A percentile compares a stretch with the other conserved stretches of the same genome.
phyloP scores from a whole-genome alignment of 2,888 invertebrate genomes.

The Torymus aiolomorphi region DNA sequence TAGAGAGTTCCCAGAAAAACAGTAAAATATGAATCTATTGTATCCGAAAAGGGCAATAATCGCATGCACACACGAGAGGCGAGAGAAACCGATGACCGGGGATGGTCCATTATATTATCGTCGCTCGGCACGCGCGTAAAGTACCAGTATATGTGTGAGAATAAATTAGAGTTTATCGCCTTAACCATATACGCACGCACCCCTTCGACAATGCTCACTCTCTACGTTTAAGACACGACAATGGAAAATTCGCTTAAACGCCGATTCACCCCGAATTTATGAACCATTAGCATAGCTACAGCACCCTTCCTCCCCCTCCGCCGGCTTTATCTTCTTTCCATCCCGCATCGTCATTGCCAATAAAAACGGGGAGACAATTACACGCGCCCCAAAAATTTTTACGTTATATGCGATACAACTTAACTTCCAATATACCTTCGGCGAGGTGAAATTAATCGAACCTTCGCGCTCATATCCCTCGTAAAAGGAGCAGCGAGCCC shows the following conservation, averaged over 20 bases:
- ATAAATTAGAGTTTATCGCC: conserved; percentile 39
- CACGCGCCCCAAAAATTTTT: no score
- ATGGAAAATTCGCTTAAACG: conserved; percentile 5
- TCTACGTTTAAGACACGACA: conserved; percentile 13
- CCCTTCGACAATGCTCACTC: not conserved
- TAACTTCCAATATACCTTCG: no score
- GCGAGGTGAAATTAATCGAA: no score
- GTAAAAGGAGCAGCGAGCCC: no score
- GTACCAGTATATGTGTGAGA: not conserved
- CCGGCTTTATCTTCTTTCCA: conserved; percentile 8
- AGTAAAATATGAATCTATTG: no score
- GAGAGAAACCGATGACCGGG: conserved; percentile 1
- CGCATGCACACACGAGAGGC: not conserved
- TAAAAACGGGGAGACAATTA: conserved; percentile 10
- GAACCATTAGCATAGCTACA: conserved; percentile 41
- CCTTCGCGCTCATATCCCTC: no score
- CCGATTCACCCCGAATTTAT: conserved; percentile 37
- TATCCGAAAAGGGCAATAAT: conserved; percentile 6
- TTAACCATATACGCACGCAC: not conserved
- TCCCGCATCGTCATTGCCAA: conserved; percentile 2
- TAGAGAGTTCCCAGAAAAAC: no score
- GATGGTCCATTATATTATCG: not conserved
- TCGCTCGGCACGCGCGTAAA: not conserved
- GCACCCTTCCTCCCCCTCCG: not conserved
- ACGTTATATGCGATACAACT: no score